Evolutionary conservation across 2,113 vertebrate genomes (phyloP).

Genomic region (Ellobius talpinus): DNA sequence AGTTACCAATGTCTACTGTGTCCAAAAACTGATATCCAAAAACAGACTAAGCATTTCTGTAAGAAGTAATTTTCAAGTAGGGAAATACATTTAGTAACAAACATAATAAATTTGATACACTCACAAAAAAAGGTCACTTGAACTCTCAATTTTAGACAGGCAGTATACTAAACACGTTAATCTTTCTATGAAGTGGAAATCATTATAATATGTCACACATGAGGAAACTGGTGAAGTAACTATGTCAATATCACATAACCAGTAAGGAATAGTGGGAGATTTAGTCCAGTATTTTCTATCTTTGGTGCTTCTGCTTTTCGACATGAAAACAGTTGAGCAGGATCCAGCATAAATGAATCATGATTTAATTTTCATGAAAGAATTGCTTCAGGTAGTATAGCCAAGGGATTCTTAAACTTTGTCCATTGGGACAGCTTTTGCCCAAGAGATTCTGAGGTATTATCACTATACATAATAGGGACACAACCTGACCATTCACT

Average conservation of each 20-base stretch:
- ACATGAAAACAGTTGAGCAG: background rate
- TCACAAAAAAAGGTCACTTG: slow-evolving; percentile 1
- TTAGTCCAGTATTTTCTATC: background rate
- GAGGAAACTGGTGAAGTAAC: slow-evolving; percentile 26
- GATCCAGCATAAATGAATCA: background rate
- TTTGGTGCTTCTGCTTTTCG: background rate
- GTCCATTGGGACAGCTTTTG: background rate
- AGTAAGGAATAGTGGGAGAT: background rate
- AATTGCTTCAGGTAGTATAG: slow-evolving; percentile 80
- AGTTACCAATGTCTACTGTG: background rate
- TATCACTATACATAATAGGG: background rate
- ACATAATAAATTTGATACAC: slow-evolving; percentile 2
- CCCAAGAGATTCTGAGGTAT: background rate
- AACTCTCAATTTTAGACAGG: background rate
- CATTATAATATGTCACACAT: background rate
- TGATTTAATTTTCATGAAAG: slow-evolving; percentile 49
- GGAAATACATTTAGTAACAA: slow-evolving; percentile 18
- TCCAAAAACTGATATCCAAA: background rate
- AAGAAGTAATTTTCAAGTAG: background rate
- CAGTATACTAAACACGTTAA: background rate
- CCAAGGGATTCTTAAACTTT: background rate
- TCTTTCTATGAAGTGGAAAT: background rate
- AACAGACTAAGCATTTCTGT: background rate
- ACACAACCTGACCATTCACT: background rate
- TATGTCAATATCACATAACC: background rate